Conservation (phyloP, 1,140 invertebrate genomes). For the Aphidius gifuensis region DNA sequence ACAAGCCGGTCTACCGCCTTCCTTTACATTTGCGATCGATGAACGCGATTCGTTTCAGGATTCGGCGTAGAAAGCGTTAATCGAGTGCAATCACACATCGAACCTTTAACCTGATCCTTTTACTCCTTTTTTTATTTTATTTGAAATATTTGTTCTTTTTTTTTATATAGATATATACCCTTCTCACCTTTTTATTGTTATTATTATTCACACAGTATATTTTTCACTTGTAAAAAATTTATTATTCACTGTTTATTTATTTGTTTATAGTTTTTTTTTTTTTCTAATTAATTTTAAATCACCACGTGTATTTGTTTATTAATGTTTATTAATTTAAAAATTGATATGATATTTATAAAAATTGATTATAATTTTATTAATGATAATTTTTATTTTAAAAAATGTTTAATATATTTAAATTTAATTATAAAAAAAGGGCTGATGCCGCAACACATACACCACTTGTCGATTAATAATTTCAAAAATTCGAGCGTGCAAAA, state of each 20-base stretch:
- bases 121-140: background rate
- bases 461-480: too few species aligned
- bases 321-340: too few species aligned
- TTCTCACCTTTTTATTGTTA: background rate
- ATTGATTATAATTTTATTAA: slow-evolving; percentile 60
- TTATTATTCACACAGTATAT: background rate
- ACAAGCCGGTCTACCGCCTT: background rate
- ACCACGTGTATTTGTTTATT: too few species aligned
- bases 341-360: too few species aligned
- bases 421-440: background rate
- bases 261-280: too few species aligned
- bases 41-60: slow-evolving; percentile 13
- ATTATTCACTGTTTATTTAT: too few species aligned
- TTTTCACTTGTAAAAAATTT: too few species aligned
- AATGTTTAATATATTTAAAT: background rate
- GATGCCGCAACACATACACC: background rate
- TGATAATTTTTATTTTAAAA: slow-evolving; percentile 11
- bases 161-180: too few species aligned
- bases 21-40: slow-evolving; percentile 14
- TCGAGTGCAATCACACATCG: slow-evolving; percentile 16
- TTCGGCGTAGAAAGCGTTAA: slow-evolving; percentile 22
- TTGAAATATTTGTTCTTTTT: background rate
- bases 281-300: background rate
- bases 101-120: slow-evolving; percentile 1
- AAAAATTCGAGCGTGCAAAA: too few species aligned